Percentiles rank a stretch among this genome's conserved stretches.
phyloP scores from a whole-genome alignment of 2,797 vertebrate genomes.

The Acrocephalus scirpaceus region DNA sequence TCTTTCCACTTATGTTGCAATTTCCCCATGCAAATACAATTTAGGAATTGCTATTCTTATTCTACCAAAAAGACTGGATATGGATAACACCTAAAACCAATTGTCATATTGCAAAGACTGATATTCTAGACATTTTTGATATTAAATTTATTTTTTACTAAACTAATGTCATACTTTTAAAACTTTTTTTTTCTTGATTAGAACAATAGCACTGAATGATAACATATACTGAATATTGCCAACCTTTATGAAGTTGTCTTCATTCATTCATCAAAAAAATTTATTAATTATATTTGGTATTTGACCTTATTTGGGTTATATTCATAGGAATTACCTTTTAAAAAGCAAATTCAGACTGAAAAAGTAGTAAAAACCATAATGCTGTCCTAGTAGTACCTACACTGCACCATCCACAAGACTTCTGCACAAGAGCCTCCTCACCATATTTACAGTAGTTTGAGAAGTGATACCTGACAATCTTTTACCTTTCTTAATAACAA shows the following conservation, averaged over 20 bases:
- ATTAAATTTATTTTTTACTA: neutral
- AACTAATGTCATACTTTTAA: neutral
- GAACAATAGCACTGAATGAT: neutral
- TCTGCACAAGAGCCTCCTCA: neutral
- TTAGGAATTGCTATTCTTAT: conserved; percentile 65
- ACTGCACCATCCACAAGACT: neutral
- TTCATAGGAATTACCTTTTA: neutral
- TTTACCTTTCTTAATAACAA: neutral
- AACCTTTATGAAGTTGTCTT: neutral
- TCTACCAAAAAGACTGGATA: conserved; percentile 49
- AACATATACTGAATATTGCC: neutral
- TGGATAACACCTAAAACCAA: conserved; percentile 4
- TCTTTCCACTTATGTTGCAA: conserved; percentile 71
- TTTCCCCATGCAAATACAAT: conserved; percentile 73
- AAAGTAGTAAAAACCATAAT: neutral
- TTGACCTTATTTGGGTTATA: neutral
- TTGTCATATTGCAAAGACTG: conserved; percentile 17
- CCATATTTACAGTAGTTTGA: neutral
- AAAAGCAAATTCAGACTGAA: neutral
- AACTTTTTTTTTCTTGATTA: neutral
- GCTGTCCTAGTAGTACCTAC: neutral
- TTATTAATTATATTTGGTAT: neutral
- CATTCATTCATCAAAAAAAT: neutral
- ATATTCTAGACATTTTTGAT: neutral
- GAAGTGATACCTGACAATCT: neutral